Evolutionary conservation across 2,113 vertebrate genomes (phyloP), one percentile per base, ranked within the genome.

Genomic region (Gadus chalcogrammus): DNA sequence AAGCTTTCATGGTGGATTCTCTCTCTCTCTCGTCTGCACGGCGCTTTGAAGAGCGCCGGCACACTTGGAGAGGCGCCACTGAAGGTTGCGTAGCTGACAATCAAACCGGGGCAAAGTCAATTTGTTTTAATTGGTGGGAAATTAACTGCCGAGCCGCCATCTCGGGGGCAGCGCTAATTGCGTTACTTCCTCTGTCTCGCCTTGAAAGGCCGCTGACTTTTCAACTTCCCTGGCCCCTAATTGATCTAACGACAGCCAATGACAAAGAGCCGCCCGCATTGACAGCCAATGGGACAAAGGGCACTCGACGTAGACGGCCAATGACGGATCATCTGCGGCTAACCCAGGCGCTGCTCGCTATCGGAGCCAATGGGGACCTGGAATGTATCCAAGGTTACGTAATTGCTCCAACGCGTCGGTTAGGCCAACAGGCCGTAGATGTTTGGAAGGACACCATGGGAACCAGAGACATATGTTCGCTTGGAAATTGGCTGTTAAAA

Each of bases 31-130:
- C 69, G 48, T 28, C 65, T 58, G 15, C 42, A 48, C n/a, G 17
- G 61, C 64, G 60, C 78, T 82, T 81, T 83, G 74, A 84, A 80
- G 85, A 65, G 69, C 80, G 79, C 68, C 80, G 79, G 84, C 82
- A 69, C 58, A 31, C 7, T 7, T 24, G 73, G 87, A 78, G 84
- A 82, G 84, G 85, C 87, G 82, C 80, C 72, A 75, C 71, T 69
- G 82, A 65, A 24, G 15, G 71, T 74, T 76, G 73, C 82, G 79
- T 77, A 84, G 67, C 72, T 81, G 76, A 71, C 67, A 77, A 72
- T 81, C 68, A 77, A 15, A 38, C 79, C 38, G 56, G 28, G 52
- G 61, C 61, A 73, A 82, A 74, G 27, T 80, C 87, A 24, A 83
- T 85, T 77, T 67, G 15, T 55, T 62, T 68, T 89, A 78, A 87